These are phyloP conservation scores for Musca domestica DNA, from an alignment of 1,140 invertebrate species.

Conservation along the genomic window DNA sequence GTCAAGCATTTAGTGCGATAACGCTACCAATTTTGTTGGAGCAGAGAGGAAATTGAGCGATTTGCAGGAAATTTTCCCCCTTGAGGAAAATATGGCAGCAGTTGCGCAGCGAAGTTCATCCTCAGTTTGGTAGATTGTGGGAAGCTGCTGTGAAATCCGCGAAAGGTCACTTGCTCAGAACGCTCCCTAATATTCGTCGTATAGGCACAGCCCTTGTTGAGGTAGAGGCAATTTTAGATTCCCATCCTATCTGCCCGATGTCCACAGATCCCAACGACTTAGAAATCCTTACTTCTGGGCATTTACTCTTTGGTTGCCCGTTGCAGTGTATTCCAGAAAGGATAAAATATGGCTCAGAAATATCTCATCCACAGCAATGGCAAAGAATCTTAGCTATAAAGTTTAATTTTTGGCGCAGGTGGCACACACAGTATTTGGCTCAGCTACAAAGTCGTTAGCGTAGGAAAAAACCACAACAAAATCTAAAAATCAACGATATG, in stretches of 20 bases:
- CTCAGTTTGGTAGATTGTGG: slow-evolving; percentile 17
- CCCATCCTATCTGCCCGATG: not conserved
- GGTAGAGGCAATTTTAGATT: not conserved
- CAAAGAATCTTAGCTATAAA: not conserved
- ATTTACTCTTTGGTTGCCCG: not conserved
- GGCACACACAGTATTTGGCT: not conserved
- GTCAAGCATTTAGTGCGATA: slow-evolving; percentile 36
- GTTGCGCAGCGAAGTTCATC: slow-evolving; percentile 8
- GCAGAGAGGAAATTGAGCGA: slow-evolving; percentile 27
- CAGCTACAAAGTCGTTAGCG: not conserved
- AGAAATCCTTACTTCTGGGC: not conserved
- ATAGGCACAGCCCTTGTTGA: not conserved
- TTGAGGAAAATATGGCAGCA: not conserved
- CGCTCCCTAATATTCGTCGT: not conserved
- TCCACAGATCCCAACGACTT: not conserved
- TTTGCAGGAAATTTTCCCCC: not conserved
- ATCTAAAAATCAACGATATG: slow-evolving; percentile 24
- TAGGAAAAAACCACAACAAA: not conserved
- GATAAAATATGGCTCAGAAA: not conserved
- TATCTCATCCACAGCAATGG: not conserved
- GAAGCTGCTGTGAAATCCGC: slow-evolving; percentile 22
- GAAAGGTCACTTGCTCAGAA: not conserved
- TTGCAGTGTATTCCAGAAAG: not conserved
- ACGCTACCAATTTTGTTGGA: slow-evolving; percentile 46
- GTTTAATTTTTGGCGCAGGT: slow-evolving; percentile 8